A percentile compares a stretch with the other conserved stretches of the same genome.
These are phyloP conservation scores for Tenthredo mesomela DNA, from an alignment of 2,888 invertebrate genomes.

Conservation along the genomic window DNA sequence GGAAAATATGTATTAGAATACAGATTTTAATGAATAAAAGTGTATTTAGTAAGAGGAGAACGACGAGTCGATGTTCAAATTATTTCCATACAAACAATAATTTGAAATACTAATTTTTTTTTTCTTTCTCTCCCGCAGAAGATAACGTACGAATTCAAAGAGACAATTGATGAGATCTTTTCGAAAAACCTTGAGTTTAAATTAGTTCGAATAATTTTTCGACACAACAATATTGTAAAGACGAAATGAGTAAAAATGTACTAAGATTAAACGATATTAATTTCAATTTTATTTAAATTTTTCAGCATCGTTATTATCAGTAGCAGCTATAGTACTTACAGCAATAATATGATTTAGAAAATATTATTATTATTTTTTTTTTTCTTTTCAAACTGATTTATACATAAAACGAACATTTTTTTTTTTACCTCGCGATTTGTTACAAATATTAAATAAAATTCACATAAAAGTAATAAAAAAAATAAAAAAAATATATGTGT, in stretches of 20 bases:
- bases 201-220: background rate
- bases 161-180: no score
- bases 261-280: background rate
- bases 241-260: background rate
- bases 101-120: background rate
- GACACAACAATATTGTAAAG: background rate
- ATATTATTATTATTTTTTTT: background rate
- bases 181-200: no score
- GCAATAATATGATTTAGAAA: background rate
- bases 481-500: background rate
- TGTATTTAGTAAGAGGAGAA: background rate
- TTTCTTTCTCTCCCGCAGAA: no score
- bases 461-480: no score
- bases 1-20: background rate
- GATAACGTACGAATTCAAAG: no score
- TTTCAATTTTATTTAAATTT: slow-evolving; percentile 8
- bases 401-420: background rate
- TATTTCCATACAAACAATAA: background rate
- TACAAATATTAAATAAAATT: background rate
- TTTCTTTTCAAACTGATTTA: background rate
- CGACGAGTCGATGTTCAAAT: background rate
- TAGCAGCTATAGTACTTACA: background rate
- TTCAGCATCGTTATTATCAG: background rate
- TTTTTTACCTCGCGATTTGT: background rate
- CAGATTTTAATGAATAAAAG: background rate